These are phyloP conservation scores for Boleophthalmus pectinirostris DNA, from an alignment of 2,113 vertebrate species.

Conservation along the genomic window DNA sequence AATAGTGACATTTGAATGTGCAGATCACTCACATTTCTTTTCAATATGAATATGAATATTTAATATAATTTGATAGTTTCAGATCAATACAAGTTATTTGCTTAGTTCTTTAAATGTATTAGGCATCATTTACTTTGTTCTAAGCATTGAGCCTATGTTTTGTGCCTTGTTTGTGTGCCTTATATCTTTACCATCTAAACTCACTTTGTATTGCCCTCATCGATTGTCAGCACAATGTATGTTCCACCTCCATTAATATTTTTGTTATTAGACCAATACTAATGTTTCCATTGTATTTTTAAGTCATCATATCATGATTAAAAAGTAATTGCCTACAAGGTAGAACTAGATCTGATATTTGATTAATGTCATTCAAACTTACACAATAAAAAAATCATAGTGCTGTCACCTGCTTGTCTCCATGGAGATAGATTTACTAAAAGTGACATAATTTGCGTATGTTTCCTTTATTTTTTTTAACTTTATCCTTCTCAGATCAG, in stretches of 20 bases:
- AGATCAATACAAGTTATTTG: not conserved
- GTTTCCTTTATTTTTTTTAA: too few species aligned
- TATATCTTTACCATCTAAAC: slow-evolving; percentile 17
- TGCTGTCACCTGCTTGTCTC: too few species aligned
- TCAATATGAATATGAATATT: not conserved
- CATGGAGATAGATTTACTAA: too few species aligned
- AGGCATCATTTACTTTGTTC: not conserved
- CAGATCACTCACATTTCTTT: not conserved
- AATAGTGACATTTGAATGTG: not conserved
- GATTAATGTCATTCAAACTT: slow-evolving; percentile 40
- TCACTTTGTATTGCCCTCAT: slow-evolving; percentile 12
- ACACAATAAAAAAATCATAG: slow-evolving; percentile 38
- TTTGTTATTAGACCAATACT: too few species aligned
- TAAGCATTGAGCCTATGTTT: not conserved
- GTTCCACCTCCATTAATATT: not conserved
- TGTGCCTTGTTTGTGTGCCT: slow-evolving; percentile 62
- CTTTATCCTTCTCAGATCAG: too few species aligned
- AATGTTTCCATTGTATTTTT: not conserved
- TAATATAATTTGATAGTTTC: not conserved
- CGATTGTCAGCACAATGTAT: not conserved
- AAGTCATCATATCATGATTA: too few species aligned
- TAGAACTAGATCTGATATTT: slow-evolving; percentile 3
- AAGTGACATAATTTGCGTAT: too few species aligned
- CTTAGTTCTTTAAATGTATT: not conserved
- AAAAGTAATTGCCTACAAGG: too few species aligned